Percentiles rank a stretch among this genome's conserved stretches.
phyloP scores from a whole-genome alignment of 2,113 vertebrate species.

The Litocranius walleri region DNA sequence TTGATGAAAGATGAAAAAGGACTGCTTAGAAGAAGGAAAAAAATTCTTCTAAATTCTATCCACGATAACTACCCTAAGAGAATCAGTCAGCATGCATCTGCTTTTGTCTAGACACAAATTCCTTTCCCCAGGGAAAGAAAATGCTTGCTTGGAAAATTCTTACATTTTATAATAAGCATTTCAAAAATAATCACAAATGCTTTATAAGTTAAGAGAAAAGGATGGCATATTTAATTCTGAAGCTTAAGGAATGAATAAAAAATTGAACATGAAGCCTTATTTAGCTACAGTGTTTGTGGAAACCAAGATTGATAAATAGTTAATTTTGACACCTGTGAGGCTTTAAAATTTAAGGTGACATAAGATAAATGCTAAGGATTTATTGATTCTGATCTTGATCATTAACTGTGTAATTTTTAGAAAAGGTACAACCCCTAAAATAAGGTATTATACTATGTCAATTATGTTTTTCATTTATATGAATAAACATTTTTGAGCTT shows the following conservation, averaged over 20 bases:
- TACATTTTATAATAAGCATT: constrained; percentile 85
- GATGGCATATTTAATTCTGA: constrained; percentile 80
- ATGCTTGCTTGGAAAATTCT: constrained; percentile 80
- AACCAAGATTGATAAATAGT: constrained; percentile 73
- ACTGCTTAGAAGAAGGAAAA: constrained; percentile 36
- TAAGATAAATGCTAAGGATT: constrained; percentile 1
- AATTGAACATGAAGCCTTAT: constrained; percentile 79
- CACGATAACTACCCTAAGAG: constrained; percentile 45
- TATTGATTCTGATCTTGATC: constrained; percentile 51
- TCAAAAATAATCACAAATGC: constrained; percentile 64
- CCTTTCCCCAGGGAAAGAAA: constrained; percentile 80
- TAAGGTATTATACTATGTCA: not conserved
- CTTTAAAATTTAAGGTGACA: constrained; percentile 60
- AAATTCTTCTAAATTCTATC: constrained; percentile 45
- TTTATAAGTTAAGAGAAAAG: constrained; percentile 60
- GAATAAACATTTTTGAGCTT: constrained; percentile 1
- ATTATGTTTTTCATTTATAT: not conserved
- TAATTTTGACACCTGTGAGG: constrained; percentile 63
- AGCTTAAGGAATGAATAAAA: constrained; percentile 83
- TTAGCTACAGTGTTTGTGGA: constrained; percentile 68
- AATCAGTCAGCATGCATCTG: constrained; percentile 63
- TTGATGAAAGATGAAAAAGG: constrained; percentile 70
- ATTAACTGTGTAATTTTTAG: constrained; percentile 46
- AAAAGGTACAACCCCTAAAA: not conserved
- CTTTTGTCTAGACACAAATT: constrained; percentile 82